These are phyloP conservation scores for Physella acuta DNA, from an alignment of 1,140 invertebrate genomes.

Conservation along the genomic window DNA sequence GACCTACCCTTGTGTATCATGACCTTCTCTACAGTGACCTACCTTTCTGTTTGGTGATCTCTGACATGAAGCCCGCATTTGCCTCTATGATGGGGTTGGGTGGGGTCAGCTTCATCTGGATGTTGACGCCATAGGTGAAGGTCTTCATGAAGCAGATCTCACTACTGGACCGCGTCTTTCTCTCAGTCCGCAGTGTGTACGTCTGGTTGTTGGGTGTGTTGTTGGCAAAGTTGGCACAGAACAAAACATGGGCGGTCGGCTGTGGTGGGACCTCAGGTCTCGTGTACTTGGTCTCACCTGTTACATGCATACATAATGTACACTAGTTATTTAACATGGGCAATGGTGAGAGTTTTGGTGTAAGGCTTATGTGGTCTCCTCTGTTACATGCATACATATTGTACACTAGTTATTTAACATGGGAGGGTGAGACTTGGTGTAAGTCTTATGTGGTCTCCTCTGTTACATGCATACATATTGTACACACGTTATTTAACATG, in stretches of 20 bases:
- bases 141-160: constrained; percentile 39
- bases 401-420: too few relatives aligned
- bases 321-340: too few relatives aligned
- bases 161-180: constrained; percentile 48
- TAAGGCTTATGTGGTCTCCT: too few relatives aligned
- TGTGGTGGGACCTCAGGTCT: constrained; percentile 33
- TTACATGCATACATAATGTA: too few relatives aligned
- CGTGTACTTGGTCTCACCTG: constrained; percentile 41
- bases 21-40: too few relatives aligned
- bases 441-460: too few relatives aligned
- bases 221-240: constrained; percentile 49
- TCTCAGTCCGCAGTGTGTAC: constrained; percentile 48
- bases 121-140: constrained; percentile 41
- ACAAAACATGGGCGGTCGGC: constrained; percentile 47
- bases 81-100: constrained; percentile 61
- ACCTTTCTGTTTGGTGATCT: constrained; percentile 58
- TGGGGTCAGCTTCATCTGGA: constrained; percentile 40
- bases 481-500: too few relatives aligned
- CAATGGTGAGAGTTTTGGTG: too few relatives aligned
- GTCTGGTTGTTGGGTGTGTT: constrained; percentile 44
- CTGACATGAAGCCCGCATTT: constrained; percentile 62
- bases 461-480: too few relatives aligned
- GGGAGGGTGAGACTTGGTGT: too few relatives aligned
- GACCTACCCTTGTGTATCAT: too few relatives aligned
- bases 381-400: too few relatives aligned